These are phyloP conservation scores for Metopia argyrocephala DNA, from an alignment of 2,888 invertebrate genomes.

Conservation along the genomic window DNA sequence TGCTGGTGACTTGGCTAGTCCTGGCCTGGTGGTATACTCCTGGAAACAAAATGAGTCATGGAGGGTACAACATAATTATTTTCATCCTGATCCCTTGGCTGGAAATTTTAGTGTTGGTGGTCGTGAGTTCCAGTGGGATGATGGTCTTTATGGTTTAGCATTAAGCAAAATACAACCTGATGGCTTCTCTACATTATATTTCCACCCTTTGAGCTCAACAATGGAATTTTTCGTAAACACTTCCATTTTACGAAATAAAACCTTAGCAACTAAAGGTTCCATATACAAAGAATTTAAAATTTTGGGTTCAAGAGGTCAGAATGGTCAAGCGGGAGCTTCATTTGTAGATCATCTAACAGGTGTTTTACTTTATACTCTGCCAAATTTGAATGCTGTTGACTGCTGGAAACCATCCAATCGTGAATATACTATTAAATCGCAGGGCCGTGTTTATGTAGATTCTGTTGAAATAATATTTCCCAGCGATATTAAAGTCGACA, in stretches of 20 bases:
- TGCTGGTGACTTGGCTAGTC: slow-evolving; percentile 84
- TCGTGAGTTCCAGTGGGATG: slow-evolving; percentile 86
- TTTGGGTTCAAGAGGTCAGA: slow-evolving; percentile 85
- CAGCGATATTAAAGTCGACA: slow-evolving; percentile 88
- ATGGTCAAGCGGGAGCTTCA: slow-evolving; percentile 86
- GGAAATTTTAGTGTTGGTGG: slow-evolving; percentile 87
- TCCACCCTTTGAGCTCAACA: slow-evolving; percentile 88
- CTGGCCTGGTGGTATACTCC: slow-evolving; percentile 87
- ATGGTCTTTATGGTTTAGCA: slow-evolving; percentile 87
- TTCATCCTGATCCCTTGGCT: slow-evolving; percentile 85
- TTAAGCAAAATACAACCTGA: slow-evolving; percentile 83
- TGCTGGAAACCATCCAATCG: slow-evolving; percentile 87
- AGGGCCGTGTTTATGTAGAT: slow-evolving; percentile 86
- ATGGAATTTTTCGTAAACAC: slow-evolving; percentile 88
- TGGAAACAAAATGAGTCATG: slow-evolving; percentile 86
- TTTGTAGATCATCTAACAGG: slow-evolving; percentile 86
- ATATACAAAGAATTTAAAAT: slow-evolving; percentile 84
- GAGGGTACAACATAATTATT: slow-evolving; percentile 85
- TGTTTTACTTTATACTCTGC: slow-evolving; percentile 86
- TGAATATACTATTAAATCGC: slow-evolving; percentile 84
- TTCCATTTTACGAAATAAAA: slow-evolving; percentile 82
- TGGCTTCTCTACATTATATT: slow-evolving; percentile 86
- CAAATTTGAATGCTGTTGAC: slow-evolving; percentile 87
- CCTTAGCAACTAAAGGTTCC: slow-evolving; percentile 78
- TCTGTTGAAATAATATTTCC: slow-evolving; percentile 87